phyloP scores from a whole-genome alignment of 2,888 invertebrate genomes.

The Apamea crenata region DNA sequence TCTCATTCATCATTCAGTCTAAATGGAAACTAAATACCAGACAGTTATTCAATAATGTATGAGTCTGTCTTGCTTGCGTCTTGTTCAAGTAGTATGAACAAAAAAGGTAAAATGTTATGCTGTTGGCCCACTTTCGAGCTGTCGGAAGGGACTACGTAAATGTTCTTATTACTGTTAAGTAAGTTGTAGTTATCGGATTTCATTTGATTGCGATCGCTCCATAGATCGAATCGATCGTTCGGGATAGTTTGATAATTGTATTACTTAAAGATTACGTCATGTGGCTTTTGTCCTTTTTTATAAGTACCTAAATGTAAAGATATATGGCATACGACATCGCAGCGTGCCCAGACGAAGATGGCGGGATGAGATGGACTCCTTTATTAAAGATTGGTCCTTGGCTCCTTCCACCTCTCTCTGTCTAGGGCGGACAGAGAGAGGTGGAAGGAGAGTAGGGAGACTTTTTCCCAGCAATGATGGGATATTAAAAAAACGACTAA shows the following conservation, averaged over 20 bases:
- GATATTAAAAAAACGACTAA: too few relatives aligned
- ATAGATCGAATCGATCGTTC: neutral
- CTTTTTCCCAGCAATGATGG: too few relatives aligned
- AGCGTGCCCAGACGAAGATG: too few relatives aligned
- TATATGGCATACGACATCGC: too few relatives aligned
- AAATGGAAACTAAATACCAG: conserved; percentile 7
- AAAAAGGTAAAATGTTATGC: conserved; percentile 12
- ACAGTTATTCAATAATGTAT: conserved; percentile 12
- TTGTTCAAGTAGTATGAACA: neutral
- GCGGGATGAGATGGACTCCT: too few relatives aligned
- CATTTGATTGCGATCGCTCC: neutral
- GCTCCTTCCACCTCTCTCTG: too few relatives aligned
- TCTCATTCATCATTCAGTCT: neutral
- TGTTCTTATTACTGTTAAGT: neutral
- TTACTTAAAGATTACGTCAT: neutral
- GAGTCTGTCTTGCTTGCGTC: conserved; percentile 2
- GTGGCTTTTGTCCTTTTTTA: neutral
- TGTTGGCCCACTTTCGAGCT: conserved; percentile 5
- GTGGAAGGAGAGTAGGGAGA: too few relatives aligned
- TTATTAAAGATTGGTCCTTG: too few relatives aligned
- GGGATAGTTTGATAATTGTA: conserved; percentile 1
- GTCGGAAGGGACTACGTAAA: neutral
- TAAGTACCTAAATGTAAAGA: neutral
- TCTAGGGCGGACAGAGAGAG: too few relatives aligned
- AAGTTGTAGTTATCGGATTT: conserved; percentile 12